Percentiles rank a stretch among this genome's conserved stretches.
phyloP scores from a whole-genome alignment of 2,888 invertebrate species.

The Helobdella robusta region DNA sequence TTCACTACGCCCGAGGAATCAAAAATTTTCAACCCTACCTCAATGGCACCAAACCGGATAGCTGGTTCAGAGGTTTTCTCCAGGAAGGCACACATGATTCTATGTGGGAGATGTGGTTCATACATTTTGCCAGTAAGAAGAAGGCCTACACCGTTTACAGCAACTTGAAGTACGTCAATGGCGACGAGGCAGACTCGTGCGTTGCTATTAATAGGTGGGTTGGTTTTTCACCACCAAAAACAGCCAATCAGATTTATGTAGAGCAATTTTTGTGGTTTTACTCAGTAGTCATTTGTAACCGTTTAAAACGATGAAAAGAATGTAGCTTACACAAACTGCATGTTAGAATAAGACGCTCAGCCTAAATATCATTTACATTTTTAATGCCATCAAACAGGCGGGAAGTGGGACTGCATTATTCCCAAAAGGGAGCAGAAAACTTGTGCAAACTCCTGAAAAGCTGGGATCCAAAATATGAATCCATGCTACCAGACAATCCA shows the following conservation, averaged over 20 bases:
- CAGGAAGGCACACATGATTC: constrained; percentile 2
- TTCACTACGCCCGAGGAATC: neutral
- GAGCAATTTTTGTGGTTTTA: no score
- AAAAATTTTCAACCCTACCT: constrained; percentile 24
- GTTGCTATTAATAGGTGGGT: constrained; percentile 18
- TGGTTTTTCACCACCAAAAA: no score
- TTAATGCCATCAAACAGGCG: no score
- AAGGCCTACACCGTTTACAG: constrained; percentile 5
- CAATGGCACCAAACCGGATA: neutral
- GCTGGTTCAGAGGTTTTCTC: constrained; percentile 27
- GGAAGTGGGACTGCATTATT: constrained; percentile 19
- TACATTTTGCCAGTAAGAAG: constrained; percentile 15
- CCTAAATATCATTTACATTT: no score
- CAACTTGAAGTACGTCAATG: neutral
- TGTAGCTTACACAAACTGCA: no score
- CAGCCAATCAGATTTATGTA: no score
- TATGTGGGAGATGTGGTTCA: constrained; percentile 33
- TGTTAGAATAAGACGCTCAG: no score
- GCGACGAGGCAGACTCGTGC: neutral
- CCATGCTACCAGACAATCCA: constrained; percentile 7
- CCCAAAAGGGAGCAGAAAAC: constrained; percentile 13
- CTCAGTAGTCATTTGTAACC: no score
- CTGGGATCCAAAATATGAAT: constrained; percentile 16
- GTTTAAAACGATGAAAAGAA: no score
- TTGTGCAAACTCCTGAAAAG: neutral